Base-by-base conservation (phyloP, 2,113 vertebrate genomes). In the Aspidoscelis tigris region DNA sequence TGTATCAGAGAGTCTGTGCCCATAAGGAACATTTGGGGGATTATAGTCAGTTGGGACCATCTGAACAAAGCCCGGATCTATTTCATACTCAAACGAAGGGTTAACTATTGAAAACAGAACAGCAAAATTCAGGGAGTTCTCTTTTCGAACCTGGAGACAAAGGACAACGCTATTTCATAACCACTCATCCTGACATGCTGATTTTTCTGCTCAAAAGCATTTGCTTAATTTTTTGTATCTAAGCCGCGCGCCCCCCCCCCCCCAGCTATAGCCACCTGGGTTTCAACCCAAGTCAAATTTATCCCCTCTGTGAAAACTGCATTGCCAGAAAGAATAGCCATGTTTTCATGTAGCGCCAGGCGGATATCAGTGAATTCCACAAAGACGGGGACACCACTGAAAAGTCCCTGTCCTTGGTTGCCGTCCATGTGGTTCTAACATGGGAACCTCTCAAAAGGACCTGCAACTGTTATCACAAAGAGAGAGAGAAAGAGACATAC, bases 71-170 rank as follows among this genome's bases (percentile, higher is more conserved):
- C 92, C 90, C 43, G 72, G 58, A 14, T 61, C 58, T 18, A 4
- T 16, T 82, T 94, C 92, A 74, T 64, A 85, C 65, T 90, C 85
- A 84, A 90, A 96, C 74, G 93, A 90, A 87, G 76, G 83, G 83
- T 94, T 94, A 78, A 88, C 96, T 96, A 70, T 61, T 61, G 84
- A 88, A 43, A 11, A 6, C 18, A 79, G 76, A 83, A 90, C 75
- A 4, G 8, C 10, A 66, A 43, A 80, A 65, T 4, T 39, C 39
- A 47, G 1, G 14, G 1, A 7, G 12, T 20, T n/a, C 18, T 20
- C 9, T 21, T 47, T 50, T 8, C 7, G 61, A n/a, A 24, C 3
- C 41, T 41, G 61, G n/a, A 61, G 58, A 16, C 18, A 16, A n/a
- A 5, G 50, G 21, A 18, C 44, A 66, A 9, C 61, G 14, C 33